Conservation (phyloP, 2,888 invertebrate genomes). For the Hanleya hanleyi region DNA sequence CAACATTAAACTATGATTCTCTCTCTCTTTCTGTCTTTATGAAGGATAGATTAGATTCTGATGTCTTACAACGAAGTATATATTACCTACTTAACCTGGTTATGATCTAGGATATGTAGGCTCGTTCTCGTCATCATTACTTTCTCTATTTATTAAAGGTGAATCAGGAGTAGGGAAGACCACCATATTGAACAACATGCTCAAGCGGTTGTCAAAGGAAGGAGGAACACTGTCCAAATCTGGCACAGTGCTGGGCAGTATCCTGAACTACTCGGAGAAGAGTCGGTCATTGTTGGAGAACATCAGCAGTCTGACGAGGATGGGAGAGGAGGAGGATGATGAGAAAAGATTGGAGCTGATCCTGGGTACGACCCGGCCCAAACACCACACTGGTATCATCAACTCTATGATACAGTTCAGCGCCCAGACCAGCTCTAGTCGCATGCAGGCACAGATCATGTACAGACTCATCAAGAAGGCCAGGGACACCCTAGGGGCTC, state of each 20-base stretch:
- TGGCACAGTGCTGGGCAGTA: slow-evolving; percentile 66
- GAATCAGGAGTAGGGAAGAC: slow-evolving; percentile 73
- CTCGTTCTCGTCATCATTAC: no score
- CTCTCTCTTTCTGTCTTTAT: no score
- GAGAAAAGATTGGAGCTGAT: slow-evolving; percentile 52
- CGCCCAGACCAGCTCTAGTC: slow-evolving; percentile 71
- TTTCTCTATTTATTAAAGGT: slow-evolving; percentile 48
- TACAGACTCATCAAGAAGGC: slow-evolving; percentile 71
- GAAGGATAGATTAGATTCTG: no score
- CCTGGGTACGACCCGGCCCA: slow-evolving; percentile 46
- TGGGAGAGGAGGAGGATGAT: slow-evolving; percentile 53
- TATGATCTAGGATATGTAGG: no score
- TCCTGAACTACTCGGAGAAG: slow-evolving; percentile 70
- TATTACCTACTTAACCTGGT: no score
- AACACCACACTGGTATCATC: slow-evolving; percentile 51
- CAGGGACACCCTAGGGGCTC: slow-evolving; percentile 69
- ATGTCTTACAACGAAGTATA: no score
- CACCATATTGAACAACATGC: slow-evolving; percentile 68
- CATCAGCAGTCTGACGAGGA: slow-evolving; percentile 64
- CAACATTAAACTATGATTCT: no score
- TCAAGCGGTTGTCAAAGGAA: slow-evolving; percentile 65
- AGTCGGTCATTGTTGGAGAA: slow-evolving; percentile 66
- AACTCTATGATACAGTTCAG: slow-evolving; percentile 71
- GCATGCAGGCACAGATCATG: slow-evolving; percentile 67
- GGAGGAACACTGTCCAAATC: slow-evolving; percentile 62